phyloP scores from a whole-genome alignment of 2,888 invertebrate genomes.

The Drosophila quinaria region DNA sequence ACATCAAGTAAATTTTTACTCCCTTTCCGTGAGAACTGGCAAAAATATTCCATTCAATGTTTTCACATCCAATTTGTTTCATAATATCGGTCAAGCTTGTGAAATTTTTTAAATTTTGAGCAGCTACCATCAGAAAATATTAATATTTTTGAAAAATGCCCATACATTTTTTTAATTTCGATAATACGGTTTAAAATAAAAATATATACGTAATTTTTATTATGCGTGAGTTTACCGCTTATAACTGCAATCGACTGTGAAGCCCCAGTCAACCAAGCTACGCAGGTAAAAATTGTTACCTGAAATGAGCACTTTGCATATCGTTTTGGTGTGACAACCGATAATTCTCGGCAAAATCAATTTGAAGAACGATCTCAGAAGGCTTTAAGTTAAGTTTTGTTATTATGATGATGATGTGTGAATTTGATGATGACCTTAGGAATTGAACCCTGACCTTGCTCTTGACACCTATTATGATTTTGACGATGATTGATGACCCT shows the following conservation, averaged over 20 bases:
- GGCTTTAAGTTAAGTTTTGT: not conserved
- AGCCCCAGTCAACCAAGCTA: not conserved
- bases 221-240: constrained; percentile 11
- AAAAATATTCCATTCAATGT: not conserved
- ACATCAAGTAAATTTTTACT: no score
- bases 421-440: no score
- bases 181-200: no score
- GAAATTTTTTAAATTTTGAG: not conserved
- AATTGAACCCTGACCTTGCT: no score
- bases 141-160: not conserved
- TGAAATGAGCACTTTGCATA: constrained; percentile 13
- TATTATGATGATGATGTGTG: no score
- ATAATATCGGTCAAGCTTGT: not conserved
- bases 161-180: not conserved
- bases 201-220: no score
- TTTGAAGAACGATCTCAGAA: not conserved
- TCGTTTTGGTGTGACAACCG: constrained; percentile 1
- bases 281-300: constrained; percentile 11
- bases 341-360: constrained; percentile 7
- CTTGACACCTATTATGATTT: no score
- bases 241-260: constrained; percentile 1
- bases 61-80: not conserved
- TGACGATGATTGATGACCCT: no score
- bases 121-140: not conserved
- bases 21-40: no score